These are phyloP conservation scores for Drosophila ustulata DNA, from an alignment of 2,888 invertebrate species.

Conservation along the genomic window DNA sequence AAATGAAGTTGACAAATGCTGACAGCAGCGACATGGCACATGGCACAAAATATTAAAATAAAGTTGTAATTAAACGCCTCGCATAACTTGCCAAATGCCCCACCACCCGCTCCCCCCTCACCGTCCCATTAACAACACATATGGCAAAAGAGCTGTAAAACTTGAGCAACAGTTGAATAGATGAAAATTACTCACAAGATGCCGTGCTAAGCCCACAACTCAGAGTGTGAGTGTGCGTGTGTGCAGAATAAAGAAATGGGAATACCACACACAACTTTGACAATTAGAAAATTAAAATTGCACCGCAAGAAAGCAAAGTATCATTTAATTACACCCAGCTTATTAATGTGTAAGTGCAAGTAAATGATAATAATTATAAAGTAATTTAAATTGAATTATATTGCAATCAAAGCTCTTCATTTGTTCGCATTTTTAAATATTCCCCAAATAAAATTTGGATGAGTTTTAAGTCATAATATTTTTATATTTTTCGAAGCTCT, in stretches of 20 bases:
- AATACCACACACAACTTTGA: constrained; percentile 54
- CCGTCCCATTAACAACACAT: constrained; percentile 11
- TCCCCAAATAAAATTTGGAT: too few relatives aligned
- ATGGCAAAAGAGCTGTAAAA: constrained; percentile 17
- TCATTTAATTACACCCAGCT: background rate
- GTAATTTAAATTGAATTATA: too few relatives aligned
- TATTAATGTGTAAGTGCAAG: background rate
- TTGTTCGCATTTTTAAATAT: too few relatives aligned
- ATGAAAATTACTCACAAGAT: constrained; percentile 71
- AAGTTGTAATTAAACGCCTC: constrained; percentile 77
- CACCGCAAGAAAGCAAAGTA: constrained; percentile 35
- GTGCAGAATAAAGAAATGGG: constrained; percentile 22
- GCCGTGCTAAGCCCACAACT: constrained; percentile 28
- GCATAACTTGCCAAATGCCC: constrained; percentile 55
- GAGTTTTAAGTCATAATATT: too few relatives aligned
- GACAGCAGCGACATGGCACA: constrained; percentile 51
- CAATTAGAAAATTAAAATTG: constrained; percentile 75
- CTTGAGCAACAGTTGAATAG: constrained; percentile 73
- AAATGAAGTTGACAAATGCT: constrained; percentile 52
- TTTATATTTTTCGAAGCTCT: background rate
- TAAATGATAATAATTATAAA: background rate
- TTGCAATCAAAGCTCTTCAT: too few relatives aligned
- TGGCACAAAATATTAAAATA: constrained; percentile 73
- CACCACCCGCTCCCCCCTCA: background rate
- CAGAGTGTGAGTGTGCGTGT: constrained; percentile 17